These are phyloP conservation scores for Merluccius polli DNA, from an alignment of 2,797 vertebrate genomes.

Conservation along the genomic window DNA sequence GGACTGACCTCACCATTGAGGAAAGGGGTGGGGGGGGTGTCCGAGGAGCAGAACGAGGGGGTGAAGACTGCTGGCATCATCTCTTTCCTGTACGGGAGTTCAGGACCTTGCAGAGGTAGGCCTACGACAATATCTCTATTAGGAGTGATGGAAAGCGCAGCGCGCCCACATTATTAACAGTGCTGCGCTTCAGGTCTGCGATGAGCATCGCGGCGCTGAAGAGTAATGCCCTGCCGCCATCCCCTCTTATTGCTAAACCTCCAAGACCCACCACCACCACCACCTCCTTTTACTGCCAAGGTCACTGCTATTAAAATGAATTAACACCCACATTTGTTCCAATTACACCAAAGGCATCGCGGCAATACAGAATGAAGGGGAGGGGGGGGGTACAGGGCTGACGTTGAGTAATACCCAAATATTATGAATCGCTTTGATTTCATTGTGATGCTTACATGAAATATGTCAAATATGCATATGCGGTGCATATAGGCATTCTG, in stretches of 20 bases:
- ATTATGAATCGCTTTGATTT: neutral
- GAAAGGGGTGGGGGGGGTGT: neutral
- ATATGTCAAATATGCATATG: neutral
- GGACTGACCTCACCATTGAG: neutral
- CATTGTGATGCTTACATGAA: neutral
- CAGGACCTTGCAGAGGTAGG: slow-evolving; percentile 50
- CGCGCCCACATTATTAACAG: slow-evolving; percentile 64
- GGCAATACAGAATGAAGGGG: slow-evolving; percentile 35
- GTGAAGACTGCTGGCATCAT: slow-evolving; percentile 47
- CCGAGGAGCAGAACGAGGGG: slow-evolving; percentile 4
- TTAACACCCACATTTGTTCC: slow-evolving; percentile 65
- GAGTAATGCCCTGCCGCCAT: slow-evolving; percentile 53
- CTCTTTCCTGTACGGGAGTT: slow-evolving; percentile 42
- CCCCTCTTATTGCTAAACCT: slow-evolving; percentile 38
- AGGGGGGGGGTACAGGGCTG: neutral
- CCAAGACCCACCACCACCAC: slow-evolving; percentile 13
- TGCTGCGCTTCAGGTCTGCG: slow-evolving; percentile 46
- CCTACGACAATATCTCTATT: slow-evolving; percentile 70
- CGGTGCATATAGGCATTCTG: neutral
- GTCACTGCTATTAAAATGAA: slow-evolving; percentile 63
- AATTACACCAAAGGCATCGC: slow-evolving; percentile 43
- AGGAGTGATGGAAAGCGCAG: slow-evolving; percentile 69
- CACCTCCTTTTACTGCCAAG: slow-evolving; percentile 49
- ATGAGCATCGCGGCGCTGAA: slow-evolving; percentile 41
- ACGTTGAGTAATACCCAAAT: neutral